Evolutionary conservation across 2,888 invertebrate genomes (phyloP).

Genomic region (Griposia aprilina): DNA sequence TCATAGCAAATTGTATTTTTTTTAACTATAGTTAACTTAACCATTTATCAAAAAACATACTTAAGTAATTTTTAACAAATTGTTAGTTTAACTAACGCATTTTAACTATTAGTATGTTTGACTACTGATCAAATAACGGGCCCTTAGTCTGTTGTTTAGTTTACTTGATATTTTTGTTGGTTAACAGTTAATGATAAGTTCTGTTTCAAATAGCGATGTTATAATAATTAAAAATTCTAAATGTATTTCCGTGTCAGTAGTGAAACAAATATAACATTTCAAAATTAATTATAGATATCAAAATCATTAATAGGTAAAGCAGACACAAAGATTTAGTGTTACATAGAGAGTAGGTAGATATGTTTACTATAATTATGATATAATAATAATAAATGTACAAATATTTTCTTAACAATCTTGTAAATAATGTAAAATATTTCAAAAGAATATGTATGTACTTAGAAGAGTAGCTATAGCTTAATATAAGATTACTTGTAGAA

Average conservation of each 20-base stretch:
- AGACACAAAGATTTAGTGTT: neutral
- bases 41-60: too few relatives aligned
- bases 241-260: neutral
- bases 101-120: too few relatives aligned
- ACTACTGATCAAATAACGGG: too few relatives aligned
- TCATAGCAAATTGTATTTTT: too few relatives aligned
- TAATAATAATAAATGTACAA: slow-evolving; percentile 35
- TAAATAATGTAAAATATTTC: slow-evolving; percentile 50
- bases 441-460: slow-evolving; percentile 19
- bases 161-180: neutral
- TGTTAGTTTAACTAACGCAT: too few relatives aligned
- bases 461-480: slow-evolving; percentile 18
- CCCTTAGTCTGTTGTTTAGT: neutral
- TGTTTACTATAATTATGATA: neutral
- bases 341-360: neutral
- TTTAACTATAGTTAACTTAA: too few relatives aligned
- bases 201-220: neutral
- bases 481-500: slow-evolving; percentile 29
- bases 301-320: too few relatives aligned
- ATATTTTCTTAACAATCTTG: slow-evolving; percentile 40
- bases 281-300: neutral
- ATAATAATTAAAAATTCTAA: neutral
- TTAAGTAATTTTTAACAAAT: too few relatives aligned
- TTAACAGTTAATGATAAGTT: neutral
- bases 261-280: neutral